Evolutionary conservation across 2,113 vertebrate species (phyloP).

Genomic region (Calonectris borealis): DNA sequence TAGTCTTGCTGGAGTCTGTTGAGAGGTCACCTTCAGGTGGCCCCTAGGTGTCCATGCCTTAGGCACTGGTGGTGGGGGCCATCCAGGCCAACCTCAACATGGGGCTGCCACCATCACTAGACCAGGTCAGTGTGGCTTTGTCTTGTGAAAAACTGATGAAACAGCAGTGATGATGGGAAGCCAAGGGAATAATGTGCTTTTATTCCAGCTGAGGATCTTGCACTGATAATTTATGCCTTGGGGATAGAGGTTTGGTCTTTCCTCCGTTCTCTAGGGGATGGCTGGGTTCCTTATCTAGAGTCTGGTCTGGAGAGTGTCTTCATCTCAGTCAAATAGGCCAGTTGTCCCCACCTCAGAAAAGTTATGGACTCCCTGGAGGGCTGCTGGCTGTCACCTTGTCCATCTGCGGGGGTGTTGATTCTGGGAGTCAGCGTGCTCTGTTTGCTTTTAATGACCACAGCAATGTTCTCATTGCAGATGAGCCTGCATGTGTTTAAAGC

Average conservation of each 20-base stretch:
- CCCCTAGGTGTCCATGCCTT: background rate
- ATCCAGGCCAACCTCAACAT: background rate
- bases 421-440: background rate
- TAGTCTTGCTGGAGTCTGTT: background rate
- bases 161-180: background rate
- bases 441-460: constrained; percentile 18
- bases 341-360: background rate
- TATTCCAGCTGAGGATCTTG: background rate
- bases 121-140: background rate
- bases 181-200: background rate
- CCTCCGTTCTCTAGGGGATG: background rate
- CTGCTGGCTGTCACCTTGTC: background rate
- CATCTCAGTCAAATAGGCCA: accelerated
- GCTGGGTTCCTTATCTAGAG: background rate
- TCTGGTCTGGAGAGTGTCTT: background rate
- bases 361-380: background rate
- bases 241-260: background rate
- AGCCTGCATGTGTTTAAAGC: background rate
- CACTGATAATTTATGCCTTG: background rate
- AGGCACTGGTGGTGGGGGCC: background rate
- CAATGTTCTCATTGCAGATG: background rate
- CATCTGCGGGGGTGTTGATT: accelerated
- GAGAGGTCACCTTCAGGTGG: background rate
- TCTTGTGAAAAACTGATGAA: background rate
- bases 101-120: background rate